Evolutionary conservation across 2,888 invertebrate species (phyloP).

Genomic region (Aspidapion aeneum): DNA sequence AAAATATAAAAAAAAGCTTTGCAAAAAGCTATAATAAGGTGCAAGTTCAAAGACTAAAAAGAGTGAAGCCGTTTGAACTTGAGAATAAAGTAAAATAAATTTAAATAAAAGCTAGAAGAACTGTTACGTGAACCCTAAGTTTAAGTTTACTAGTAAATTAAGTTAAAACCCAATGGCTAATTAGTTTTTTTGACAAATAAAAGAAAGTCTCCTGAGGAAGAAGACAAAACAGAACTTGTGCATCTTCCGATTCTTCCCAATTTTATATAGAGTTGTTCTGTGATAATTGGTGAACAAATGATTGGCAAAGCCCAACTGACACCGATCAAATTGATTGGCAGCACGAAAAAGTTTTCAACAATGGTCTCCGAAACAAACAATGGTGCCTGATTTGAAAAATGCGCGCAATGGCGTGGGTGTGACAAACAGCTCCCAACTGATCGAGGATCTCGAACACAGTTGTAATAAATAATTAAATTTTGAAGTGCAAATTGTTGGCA

Average conservation of each 20-base stretch:
- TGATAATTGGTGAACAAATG: neutral
- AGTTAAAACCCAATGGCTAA: too few relatives aligned
- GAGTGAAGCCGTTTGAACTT: too few relatives aligned
- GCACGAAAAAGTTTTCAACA: neutral
- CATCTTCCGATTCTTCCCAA: neutral
- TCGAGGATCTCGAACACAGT: conserved; percentile 2
- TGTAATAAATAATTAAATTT: conserved; percentile 26
- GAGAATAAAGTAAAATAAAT: too few relatives aligned
- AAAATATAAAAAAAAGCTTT: too few relatives aligned
- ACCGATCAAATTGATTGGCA: neutral
- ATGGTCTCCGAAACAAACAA: neutral
- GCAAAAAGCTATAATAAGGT: too few relatives aligned
- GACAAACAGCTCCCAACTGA: conserved; percentile 1
- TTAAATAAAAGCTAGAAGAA: too few relatives aligned
- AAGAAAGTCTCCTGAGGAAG: too few relatives aligned
- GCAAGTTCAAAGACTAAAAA: too few relatives aligned
- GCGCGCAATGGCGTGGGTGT: neutral
- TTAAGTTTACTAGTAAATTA: too few relatives aligned
- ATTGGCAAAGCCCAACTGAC: neutral
- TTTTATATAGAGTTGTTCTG: neutral
- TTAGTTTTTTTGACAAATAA: too few relatives aligned
- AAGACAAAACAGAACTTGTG: too few relatives aligned
- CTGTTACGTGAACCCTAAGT: too few relatives aligned
- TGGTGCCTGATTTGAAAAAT: neutral
- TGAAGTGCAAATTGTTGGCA: conserved; percentile 29